Base-by-base conservation (phyloP, 2,113 vertebrate species). In the Calcarius ornatus region DNA sequence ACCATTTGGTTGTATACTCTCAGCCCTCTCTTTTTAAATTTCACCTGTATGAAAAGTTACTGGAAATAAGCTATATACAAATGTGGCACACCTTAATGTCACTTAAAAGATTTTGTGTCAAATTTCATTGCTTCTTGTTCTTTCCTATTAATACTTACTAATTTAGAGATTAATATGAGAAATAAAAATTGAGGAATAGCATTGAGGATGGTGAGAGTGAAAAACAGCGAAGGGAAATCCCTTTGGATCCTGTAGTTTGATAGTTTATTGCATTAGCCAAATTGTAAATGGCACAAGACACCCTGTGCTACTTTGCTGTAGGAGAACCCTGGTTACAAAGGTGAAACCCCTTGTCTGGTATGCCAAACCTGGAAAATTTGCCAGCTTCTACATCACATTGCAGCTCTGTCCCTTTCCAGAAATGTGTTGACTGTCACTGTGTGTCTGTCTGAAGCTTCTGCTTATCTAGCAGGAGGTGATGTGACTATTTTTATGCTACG, bases 1-100 rank as follows among this genome's bases (percentile, higher is more conserved):
- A 78, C 93, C 89, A 69, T 97, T 98, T 97, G 92, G 48, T 96
- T 97, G 57, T 95, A 78, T 73, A 50, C 60, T 78, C 33, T 57
- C 27, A 73, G 21, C 6, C 51, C 22, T 70, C 24, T 94, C 73
- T 95, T 82, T 81, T 90, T 61, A 90, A 82, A 95, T 96, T 91
- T 88, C 59, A 95, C 78, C 61, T 94, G 83, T 93, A 80, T 60
- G 51, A 97, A 94, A 97, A 94, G 57, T 95, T 95, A 69, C 27
- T 2, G 15, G 64, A 95, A 97, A 95, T 92, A 87, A 94, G 22
- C 79, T 6, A 4, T 51, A 28, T 40, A 61, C 11, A 68, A 45
- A 65, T 61, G 73, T 88, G 40, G 28, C 88, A 86, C 37, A 81
- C 31, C 40, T 83, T 57, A 68, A 82, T 92, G 48, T 33, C 50